These are phyloP conservation scores for Patella caerulea DNA, from an alignment of 2,888 invertebrate genomes.

Conservation along the genomic window DNA sequence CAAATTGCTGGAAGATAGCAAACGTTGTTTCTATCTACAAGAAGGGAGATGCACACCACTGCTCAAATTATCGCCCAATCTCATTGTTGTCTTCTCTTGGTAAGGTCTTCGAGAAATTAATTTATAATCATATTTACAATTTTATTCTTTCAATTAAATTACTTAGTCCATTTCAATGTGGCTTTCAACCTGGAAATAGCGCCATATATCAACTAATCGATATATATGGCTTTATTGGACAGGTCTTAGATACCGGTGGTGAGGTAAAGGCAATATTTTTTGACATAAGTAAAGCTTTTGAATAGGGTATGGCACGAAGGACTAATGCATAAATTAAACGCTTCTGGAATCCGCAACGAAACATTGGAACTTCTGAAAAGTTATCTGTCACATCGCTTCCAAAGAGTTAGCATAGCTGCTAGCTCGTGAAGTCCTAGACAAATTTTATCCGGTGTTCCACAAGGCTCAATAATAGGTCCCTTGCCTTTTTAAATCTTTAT, in stretches of 20 bases:
- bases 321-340: background rate
- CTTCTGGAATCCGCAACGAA: background rate
- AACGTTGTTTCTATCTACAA: background rate
- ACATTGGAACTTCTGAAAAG: background rate
- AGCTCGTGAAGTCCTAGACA: background rate
- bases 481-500: background rate
- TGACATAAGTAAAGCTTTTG: slow-evolving; percentile 3
- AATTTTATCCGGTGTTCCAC: background rate
- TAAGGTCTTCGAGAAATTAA: background rate
- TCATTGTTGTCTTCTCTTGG: background rate
- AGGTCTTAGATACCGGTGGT: background rate
- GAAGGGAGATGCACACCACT: background rate
- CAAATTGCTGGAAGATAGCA: background rate
- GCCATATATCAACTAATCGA: background rate
- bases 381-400: background rate
- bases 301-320: background rate
- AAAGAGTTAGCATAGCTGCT: background rate
- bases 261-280: background rate
- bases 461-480: background rate
- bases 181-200: background rate
- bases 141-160: no score
- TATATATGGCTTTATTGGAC: background rate
- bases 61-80: slow-evolving; percentile 10
- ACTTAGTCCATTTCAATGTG: no score
- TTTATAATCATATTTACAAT: background rate